A percentile compares a stretch with the other conserved stretches of the same genome.
phyloP scores from a whole-genome alignment of 2,113 vertebrate species.

The Eonycteris spelaea region DNA sequence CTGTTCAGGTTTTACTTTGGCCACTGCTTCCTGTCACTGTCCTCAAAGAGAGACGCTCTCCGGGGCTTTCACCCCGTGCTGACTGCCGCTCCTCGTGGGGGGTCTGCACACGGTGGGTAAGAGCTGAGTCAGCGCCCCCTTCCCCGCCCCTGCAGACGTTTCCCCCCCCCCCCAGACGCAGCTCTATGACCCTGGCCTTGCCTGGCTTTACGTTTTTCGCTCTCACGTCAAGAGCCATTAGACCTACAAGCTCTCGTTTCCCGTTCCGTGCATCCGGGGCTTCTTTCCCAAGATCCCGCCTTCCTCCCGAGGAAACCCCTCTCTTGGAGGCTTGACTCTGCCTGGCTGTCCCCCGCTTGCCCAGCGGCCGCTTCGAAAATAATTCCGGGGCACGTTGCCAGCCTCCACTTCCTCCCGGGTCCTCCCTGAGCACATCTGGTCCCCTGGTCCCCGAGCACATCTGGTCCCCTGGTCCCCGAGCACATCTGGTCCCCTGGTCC shows the following conservation, averaged over 20 bases:
- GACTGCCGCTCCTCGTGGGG: accelerated
- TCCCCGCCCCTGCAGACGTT: accelerated
- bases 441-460: not conserved
- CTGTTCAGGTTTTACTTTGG: accelerated
- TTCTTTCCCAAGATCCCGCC: accelerated
- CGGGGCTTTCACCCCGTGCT: accelerated
- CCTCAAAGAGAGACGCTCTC: accelerated
- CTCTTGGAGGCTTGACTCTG: accelerated
- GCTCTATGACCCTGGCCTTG: accelerated
- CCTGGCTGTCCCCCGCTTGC: accelerated
- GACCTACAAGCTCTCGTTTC: not conserved
- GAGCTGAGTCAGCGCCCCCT: not conserved
- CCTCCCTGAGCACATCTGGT: not conserved
- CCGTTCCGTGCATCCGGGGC: accelerated
- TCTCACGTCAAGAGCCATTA: not conserved
- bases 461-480: not conserved
- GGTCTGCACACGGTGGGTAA: accelerated
- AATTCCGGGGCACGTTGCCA: accelerated
- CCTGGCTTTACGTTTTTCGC: too few species aligned
- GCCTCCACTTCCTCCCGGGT: not conserved
- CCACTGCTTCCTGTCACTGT: not conserved
- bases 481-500: too few species aligned
- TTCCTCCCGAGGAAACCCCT: accelerated
- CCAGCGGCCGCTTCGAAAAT: too few species aligned
- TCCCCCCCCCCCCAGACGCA: accelerated